These are phyloP conservation scores for Macrosoma leucophasiata DNA, from an alignment of 2,888 invertebrate genomes.

Conservation along the genomic window DNA sequence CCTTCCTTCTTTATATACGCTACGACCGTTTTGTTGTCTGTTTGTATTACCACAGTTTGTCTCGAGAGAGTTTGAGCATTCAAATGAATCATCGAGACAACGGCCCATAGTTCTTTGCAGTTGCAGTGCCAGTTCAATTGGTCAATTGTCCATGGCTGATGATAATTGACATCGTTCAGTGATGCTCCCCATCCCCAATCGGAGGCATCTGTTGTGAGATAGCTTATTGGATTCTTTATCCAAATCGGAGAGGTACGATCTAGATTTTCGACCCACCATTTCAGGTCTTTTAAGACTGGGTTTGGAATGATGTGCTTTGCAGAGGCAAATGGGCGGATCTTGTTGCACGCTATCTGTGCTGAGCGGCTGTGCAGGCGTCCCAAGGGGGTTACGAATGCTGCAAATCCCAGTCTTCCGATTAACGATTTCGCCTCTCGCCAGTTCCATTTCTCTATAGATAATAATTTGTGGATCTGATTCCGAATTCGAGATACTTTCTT, in stretches of 20 bases:
- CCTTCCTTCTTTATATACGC: slow-evolving; percentile 28
- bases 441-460: background rate
- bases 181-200: slow-evolving; percentile 15
- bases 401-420: slow-evolving; percentile 20
- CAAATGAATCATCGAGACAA: slow-evolving; percentile 3
- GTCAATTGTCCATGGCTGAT: slow-evolving; percentile 3
- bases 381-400: slow-evolving; percentile 15
- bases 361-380: slow-evolving; percentile 16
- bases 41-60: slow-evolving; percentile 18
- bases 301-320: background rate
- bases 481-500: background rate
- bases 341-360: background rate
- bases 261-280: slow-evolving; percentile 19
- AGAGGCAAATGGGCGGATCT: background rate
- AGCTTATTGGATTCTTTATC: slow-evolving; percentile 8
- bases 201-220: slow-evolving; percentile 18
- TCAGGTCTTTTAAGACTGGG: slow-evolving; percentile 3
- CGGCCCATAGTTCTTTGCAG: slow-evolving; percentile 13
- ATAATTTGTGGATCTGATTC: background rate
- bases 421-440: slow-evolving; percentile 9
- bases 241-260: slow-evolving; percentile 5
- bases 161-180: background rate
- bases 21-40: slow-evolving; percentile 26
- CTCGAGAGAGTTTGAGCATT: slow-evolving; percentile 1
- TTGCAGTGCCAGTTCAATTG: slow-evolving; percentile 5